phyloP scores from a whole-genome alignment of 2,888 invertebrate species.

The Cantharis flavilabris region DNA sequence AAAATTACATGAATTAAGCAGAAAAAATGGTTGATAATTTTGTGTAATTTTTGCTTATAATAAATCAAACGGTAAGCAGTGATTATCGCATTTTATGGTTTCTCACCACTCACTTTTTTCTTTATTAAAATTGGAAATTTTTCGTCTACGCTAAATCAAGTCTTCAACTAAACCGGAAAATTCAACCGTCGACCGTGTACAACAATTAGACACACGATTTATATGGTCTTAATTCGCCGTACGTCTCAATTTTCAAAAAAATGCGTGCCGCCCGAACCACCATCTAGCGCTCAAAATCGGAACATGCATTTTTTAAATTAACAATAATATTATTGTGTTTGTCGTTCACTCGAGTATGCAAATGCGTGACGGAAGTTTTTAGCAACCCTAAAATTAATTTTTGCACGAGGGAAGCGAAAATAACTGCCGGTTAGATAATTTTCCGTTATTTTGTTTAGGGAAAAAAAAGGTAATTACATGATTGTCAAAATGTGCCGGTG shows the following conservation, averaged over 20 bases:
- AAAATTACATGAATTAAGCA: neutral
- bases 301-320: neutral
- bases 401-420: neutral
- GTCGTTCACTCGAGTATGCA: neutral
- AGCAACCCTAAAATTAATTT: neutral
- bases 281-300: neutral
- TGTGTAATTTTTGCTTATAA: neutral
- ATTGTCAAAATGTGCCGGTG: neutral
- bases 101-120: neutral
- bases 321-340: neutral
- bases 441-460: neutral
- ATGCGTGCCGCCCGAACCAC: neutral
- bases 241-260: neutral
- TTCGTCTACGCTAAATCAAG: neutral
- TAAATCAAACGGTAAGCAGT: constrained; percentile 1
- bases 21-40: neutral
- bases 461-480: neutral
- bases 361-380: neutral
- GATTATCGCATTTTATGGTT: neutral
- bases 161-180: neutral
- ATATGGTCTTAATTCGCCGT: neutral
- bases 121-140: constrained; percentile 1
- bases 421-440: neutral
- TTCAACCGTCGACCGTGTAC: neutral
- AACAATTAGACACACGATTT: neutral